phyloP scores from a whole-genome alignment of 2,113 vertebrate species.

The Ciconia boyciana region DNA sequence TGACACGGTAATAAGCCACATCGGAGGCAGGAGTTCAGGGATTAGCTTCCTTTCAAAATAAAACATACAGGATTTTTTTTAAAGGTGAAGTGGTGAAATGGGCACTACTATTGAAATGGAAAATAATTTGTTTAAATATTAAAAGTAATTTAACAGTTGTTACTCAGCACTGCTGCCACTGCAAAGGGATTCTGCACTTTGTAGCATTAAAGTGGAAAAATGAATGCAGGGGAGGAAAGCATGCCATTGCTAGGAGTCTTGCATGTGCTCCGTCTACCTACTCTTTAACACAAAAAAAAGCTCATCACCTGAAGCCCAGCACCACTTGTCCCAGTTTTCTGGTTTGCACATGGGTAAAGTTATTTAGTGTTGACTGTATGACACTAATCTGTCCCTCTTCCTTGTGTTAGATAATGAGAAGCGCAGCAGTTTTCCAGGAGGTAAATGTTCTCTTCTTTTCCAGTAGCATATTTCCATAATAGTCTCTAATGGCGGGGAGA shows the following conservation, averaged over 20 bases:
- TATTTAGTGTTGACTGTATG: neutral
- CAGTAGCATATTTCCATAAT: neutral
- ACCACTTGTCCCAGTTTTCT: neutral
- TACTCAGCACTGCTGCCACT: neutral
- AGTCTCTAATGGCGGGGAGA: neutral
- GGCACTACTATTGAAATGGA: neutral
- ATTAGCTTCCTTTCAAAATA: neutral
- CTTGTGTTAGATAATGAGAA: conserved; percentile 47
- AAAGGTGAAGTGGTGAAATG: neutral
- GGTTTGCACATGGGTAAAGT: neutral
- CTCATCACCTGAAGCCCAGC: neutral
- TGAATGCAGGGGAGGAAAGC: neutral
- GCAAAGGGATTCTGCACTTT: neutral
- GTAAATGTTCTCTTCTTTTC: conserved; percentile 1
- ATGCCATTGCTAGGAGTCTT: too few relatives aligned
- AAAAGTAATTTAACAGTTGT: neutral
- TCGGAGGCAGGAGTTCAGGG: neutral
- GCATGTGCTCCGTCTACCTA: neutral
- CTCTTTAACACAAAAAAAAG: neutral
- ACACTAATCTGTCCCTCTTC: neutral
- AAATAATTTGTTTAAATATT: neutral
- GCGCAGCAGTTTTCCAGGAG: neutral
- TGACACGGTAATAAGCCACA: fast-evolving
- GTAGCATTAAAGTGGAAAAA: neutral
- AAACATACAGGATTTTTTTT: neutral